These are phyloP conservation scores for Cottoperca gobio DNA, from an alignment of 2,797 vertebrate species.

Conservation along the genomic window DNA sequence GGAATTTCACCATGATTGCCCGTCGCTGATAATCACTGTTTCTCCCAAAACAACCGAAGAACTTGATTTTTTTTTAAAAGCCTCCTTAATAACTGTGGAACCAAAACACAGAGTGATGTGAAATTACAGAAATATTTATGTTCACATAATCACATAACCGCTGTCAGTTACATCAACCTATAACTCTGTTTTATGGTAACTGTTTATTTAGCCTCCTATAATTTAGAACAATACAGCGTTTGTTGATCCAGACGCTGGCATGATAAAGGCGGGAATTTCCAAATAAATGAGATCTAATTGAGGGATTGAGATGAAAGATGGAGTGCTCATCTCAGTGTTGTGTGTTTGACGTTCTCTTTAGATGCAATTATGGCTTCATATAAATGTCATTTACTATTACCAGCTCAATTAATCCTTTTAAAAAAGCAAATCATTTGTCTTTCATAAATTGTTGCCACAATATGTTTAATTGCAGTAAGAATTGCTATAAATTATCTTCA, in stretches of 20 bases:
- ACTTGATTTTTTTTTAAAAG: conserved; percentile 37
- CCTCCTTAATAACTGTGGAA: conserved; percentile 44
- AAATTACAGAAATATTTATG: conserved; percentile 53
- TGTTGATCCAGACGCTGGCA: conserved; percentile 48
- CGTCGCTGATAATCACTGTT: conserved; percentile 65
- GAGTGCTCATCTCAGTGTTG: neutral
- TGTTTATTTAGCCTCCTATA: conserved; percentile 45
- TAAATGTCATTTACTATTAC: conserved; percentile 3
- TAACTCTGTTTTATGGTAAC: conserved; percentile 43
- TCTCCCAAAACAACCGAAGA: conserved; percentile 66
- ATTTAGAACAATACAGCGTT: conserved; percentile 43
- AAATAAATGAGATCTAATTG: conserved; percentile 32
- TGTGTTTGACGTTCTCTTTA: conserved; percentile 12
- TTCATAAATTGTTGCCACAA: conserved; percentile 16
- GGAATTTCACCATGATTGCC: conserved; percentile 62
- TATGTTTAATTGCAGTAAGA: neutral
- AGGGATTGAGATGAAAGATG: conserved; percentile 43
- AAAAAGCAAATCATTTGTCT: conserved; percentile 2
- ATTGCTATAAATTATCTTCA: conserved; percentile 2
- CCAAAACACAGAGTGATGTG: conserved; percentile 50
- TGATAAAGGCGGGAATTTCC: conserved; percentile 49
- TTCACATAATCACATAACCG: too few relatives aligned
- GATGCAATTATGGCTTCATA: conserved; percentile 19
- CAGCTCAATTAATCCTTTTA: conserved; percentile 1
- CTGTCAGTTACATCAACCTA: neutral